Conservation (phyloP, 1,140 invertebrate genomes). For the Leptonema lineaticorne region DNA sequence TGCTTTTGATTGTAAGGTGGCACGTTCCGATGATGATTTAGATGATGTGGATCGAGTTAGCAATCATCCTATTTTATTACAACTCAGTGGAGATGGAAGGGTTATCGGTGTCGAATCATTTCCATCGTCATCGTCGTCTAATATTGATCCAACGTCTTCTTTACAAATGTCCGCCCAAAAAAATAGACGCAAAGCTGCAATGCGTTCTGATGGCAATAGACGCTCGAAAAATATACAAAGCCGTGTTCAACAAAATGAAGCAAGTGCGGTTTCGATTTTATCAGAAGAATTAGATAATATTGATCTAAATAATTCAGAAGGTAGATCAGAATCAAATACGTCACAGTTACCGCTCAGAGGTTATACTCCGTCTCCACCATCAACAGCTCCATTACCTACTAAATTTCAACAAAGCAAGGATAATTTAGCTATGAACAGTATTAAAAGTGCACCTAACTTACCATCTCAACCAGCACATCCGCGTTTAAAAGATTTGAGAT, state of each 20-base stretch:
- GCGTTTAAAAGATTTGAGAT: constrained; percentile 67
- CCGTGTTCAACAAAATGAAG: constrained; percentile 58
- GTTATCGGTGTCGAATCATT: constrained; percentile 44
- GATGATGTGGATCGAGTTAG: constrained; percentile 78
- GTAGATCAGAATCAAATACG: constrained; percentile 49
- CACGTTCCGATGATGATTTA: constrained; percentile 77
- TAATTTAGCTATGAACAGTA: constrained; percentile 70
- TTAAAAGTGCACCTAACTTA: constrained; percentile 73
- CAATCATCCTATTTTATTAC: constrained; percentile 73
- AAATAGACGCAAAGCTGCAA: constrained; percentile 53
- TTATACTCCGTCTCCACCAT: constrained; percentile 75
- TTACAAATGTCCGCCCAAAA: constrained; percentile 49
- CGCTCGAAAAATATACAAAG: constrained; percentile 61
- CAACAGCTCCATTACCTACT: constrained; percentile 74
- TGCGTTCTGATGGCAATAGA: constrained; percentile 54
- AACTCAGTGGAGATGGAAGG: constrained; percentile 56
- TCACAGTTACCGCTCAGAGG: constrained; percentile 59
- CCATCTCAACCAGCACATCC: constrained; percentile 67
- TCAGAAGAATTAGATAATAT: constrained; percentile 65
- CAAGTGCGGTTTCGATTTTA: constrained; percentile 58
- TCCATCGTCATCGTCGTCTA: constrained; percentile 50
- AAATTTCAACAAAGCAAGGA: constrained; percentile 75
- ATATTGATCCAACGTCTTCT: constrained; percentile 53
- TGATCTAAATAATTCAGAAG: constrained; percentile 62
- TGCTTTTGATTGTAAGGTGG: constrained; percentile 84